Percentiles rank a stretch among this genome's conserved stretches.
Conservation (phyloP, 2,797 vertebrate species). For the Heliangelus exortis region DNA sequence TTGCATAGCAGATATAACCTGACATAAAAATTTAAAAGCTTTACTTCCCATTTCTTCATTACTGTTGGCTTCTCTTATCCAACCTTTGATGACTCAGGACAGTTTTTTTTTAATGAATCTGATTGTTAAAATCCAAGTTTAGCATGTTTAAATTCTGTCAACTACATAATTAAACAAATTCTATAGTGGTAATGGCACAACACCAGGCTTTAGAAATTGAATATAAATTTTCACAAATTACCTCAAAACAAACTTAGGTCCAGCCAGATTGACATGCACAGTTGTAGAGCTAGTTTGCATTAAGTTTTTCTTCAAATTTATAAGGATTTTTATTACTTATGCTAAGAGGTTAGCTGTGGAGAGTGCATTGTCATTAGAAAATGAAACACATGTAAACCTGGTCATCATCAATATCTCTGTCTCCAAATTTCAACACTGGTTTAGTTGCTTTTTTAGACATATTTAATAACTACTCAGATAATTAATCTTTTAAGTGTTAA, state of each 20-base stretch:
- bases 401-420: background rate
- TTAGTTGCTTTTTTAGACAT: background rate
- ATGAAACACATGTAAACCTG: background rate
- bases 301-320: background rate
- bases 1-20: background rate
- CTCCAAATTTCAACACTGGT: background rate
- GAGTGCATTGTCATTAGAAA: background rate
- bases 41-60: background rate
- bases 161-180: background rate
- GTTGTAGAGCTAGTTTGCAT: background rate
- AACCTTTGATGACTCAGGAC: background rate
- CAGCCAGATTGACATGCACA: background rate
- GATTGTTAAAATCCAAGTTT: background rate
- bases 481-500: slow-evolving; percentile 4
- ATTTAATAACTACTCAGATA: background rate
- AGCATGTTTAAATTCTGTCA: background rate
- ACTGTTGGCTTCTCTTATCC: background rate
- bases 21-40: background rate
- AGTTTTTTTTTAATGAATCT: background rate
- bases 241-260: background rate
- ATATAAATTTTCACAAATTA: background rate
- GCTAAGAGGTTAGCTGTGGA: background rate
- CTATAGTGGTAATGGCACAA: background rate
- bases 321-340: background rate
- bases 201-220: background rate